Evolutionary conservation across 2,888 invertebrate genomes (phyloP).

Genomic region (Asteroscopus sphinx): DNA sequence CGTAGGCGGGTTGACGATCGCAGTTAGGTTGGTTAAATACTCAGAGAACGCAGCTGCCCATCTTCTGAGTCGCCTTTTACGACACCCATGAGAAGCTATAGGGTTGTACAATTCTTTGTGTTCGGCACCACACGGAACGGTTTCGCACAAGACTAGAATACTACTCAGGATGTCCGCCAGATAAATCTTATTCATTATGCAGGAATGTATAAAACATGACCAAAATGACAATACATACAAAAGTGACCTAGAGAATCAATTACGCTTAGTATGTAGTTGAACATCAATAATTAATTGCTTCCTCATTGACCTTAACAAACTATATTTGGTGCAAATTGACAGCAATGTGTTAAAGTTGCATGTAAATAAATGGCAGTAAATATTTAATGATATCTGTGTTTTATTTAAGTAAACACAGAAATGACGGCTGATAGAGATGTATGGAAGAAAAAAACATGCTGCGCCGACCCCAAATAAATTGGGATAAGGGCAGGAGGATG

Average conservation of each 20-base stretch:
- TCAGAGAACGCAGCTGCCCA: too few species aligned
- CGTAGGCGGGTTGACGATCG: too few species aligned
- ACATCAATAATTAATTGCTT: slow-evolving; percentile 67
- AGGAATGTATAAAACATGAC: slow-evolving; percentile 54
- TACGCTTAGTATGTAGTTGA: slow-evolving; percentile 49
- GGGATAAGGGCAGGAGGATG: too few species aligned
- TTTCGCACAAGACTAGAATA: slow-evolving; percentile 2
- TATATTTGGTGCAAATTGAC: slow-evolving; percentile 38
- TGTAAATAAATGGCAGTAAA: slow-evolving; percentile 18
- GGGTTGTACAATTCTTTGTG: too few species aligned
- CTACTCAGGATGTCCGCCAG: slow-evolving; percentile 13
- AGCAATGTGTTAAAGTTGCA: slow-evolving; percentile 23
- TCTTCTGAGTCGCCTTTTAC: too few species aligned
- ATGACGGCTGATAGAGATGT: too few species aligned
- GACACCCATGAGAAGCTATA: too few species aligned
- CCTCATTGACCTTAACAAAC: slow-evolving; percentile 56
- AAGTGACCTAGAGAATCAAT: slow-evolving; percentile 69
- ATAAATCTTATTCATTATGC: slow-evolving; percentile 46
- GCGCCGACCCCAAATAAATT: too few species aligned
- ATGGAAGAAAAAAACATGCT: too few species aligned
- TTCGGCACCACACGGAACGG: too few species aligned
- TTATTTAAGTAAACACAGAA: too few species aligned
- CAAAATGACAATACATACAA: slow-evolving; percentile 59
- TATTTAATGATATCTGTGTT: slow-evolving; percentile 2
- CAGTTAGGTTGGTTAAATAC: too few species aligned